Evolutionary conservation across 2,888 invertebrate species (phyloP).

Genomic region (Heliconius charithonia): DNA sequence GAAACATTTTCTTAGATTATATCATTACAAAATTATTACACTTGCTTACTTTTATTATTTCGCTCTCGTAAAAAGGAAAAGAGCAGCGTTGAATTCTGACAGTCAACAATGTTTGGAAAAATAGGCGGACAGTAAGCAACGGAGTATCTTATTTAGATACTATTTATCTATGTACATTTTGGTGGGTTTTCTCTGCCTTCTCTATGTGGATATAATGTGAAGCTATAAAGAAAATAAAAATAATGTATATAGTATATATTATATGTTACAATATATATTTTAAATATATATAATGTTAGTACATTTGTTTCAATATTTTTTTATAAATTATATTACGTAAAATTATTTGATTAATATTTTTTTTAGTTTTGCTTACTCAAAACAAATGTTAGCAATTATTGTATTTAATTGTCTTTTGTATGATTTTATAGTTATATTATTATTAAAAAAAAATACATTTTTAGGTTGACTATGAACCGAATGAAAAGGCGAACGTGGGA

Average conservation of each 20-base stretch:
- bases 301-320: background rate
- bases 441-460: slow-evolving; percentile 49
- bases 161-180: too few species aligned
- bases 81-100: background rate
- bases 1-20: background rate
- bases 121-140: background rate
- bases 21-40: too few species aligned
- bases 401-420: too few species aligned
- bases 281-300: background rate
- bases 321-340: background rate
- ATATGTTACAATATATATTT: too few species aligned
- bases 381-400: background rate
- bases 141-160: background rate
- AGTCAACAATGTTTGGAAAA: background rate
- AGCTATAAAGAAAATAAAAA: too few species aligned
- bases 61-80: background rate
- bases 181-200: background rate
- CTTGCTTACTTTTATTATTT: background rate
- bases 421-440: slow-evolving; percentile 3
- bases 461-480: slow-evolving; percentile 74
- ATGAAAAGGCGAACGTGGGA: slow-evolving; percentile 84
- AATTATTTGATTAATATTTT: background rate
- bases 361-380: background rate
- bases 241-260: too few species aligned
- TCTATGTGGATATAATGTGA: background rate